Base-by-base conservation (phyloP, 2,797 vertebrate species). In the Alfaro cultratus region DNA sequence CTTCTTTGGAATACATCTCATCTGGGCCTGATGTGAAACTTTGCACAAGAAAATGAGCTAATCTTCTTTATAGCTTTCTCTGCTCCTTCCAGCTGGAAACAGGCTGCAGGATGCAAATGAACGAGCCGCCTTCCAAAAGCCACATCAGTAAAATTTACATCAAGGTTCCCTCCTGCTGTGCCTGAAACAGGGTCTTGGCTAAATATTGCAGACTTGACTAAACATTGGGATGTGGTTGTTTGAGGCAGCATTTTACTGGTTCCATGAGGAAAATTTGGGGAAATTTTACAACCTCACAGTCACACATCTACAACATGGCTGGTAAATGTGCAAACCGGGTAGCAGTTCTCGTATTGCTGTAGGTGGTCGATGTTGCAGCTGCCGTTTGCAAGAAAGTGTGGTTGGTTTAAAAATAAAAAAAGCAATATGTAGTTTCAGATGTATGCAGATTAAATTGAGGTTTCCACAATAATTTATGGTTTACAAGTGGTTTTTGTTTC, bases 81-180 rank as follows among this genome's bases (percentile, higher is more conserved):
- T 31, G 36, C 70, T 73, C 39, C 41, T 76, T 39, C 76, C 88
- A 89, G 89, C 88, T 87, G 83, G 86, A 84, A 64, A 75, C 88
- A 88, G 85, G 87, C 92, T 82, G 82, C 89, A 88, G 85, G 87
- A 92, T 84, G 82, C 88, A 87, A 81, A 85, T 84, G 85, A 47
- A 79, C 74, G 57, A 77, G 49, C 74, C 83, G 82, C 81, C 79
- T 85, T 85, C 75, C 76, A 78, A 87, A 88, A 87, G 76, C 79
- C 84, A 89, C 86, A 86, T 89, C 79, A 85, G 72, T 90, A 72
- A 72, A 53, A 85, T 81, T 73, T 29, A 18, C 73, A 55, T 87
- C 29, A 0, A 36, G 31, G 9, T 43, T 49, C 57, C 86, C 74
- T 74, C 62, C 55, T 16, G 53, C 43, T 73, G 60, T 8, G 64